Evolutionary conservation across 1,140 invertebrate genomes (phyloP).

Genomic region (Drosophila nannoptera): DNA sequence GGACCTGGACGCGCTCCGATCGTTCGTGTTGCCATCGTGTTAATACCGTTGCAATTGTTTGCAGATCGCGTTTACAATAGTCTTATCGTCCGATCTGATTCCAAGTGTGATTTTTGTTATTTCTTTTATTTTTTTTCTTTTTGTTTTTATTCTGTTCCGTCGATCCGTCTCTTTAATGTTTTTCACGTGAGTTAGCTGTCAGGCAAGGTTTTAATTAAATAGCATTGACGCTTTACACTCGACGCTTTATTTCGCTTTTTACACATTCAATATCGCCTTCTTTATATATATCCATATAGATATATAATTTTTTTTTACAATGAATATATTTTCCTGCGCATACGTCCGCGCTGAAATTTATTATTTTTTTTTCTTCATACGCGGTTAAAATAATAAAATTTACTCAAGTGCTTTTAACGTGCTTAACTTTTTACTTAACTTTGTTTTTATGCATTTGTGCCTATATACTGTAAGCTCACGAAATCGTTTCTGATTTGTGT

Average conservation of each 20-base stretch:
- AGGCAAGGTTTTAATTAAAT: neutral
- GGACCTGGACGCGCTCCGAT: conserved; percentile 58
- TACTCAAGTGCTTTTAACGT: conserved; percentile 8
- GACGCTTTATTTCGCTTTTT: no score
- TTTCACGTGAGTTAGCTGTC: conserved; percentile 24
- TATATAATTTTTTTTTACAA: no score
- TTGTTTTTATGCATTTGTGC: conserved; percentile 1
- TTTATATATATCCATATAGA: conserved; percentile 1
- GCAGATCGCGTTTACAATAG: conserved; percentile 9
- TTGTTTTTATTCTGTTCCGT: conserved; percentile 27
- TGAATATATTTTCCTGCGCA: no score
- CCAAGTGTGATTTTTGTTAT: neutral
- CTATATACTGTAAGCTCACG: neutral
- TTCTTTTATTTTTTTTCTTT: conserved; percentile 31
- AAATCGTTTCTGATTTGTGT: conserved; percentile 22
- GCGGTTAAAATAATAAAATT: neutral
- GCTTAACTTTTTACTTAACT: conserved; percentile 14
- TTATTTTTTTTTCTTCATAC: neutral
- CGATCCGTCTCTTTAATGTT: conserved; percentile 1
- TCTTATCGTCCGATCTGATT: neutral
- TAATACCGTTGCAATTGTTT: conserved; percentile 5
- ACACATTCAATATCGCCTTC: neutral
- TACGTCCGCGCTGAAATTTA: no score
- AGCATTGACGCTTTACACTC: no score
- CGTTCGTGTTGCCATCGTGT: conserved; percentile 8